phyloP scores from a whole-genome alignment of 2,113 vertebrate genomes.

The Nansenia antarctica region DNA sequence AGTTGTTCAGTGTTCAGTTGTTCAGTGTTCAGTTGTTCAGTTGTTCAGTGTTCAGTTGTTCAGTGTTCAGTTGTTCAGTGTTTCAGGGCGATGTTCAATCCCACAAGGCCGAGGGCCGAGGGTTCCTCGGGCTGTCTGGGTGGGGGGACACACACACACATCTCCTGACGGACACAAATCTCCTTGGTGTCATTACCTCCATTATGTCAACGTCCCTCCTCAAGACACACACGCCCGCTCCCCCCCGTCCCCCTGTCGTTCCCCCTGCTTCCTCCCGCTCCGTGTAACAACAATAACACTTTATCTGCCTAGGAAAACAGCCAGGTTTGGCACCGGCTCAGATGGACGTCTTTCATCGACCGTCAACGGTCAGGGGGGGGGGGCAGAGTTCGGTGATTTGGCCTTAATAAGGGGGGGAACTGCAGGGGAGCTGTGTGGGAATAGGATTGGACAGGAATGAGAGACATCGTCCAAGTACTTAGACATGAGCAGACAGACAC shows the following conservation, averaged over 20 bases:
- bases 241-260: not conserved
- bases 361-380: not conserved
- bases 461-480: not conserved
- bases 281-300: slow-evolving; percentile 5
- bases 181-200: slow-evolving; percentile 40
- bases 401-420: not conserved
- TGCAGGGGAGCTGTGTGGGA: not conserved
- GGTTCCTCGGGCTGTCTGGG: not conserved
- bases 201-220: slow-evolving; percentile 27
- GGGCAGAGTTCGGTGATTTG: not conserved
- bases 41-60: no score
- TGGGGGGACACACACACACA: slow-evolving; percentile 31
- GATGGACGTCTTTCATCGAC: not conserved
- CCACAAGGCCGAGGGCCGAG: slow-evolving; percentile 23
- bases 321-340: not conserved
- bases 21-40: no score
- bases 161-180: no score
- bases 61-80: no score
- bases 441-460: not conserved
- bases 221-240: not conserved
- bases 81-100: no score
- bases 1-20: no score
- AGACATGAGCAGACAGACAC: not conserved
- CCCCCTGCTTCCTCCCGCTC: not conserved
- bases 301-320: not conserved